Evolutionary conservation across 2,797 vertebrate species (phyloP), one percentile per base, ranked within the genome.

Genomic region (Paedocypris micromegethes): DNA sequence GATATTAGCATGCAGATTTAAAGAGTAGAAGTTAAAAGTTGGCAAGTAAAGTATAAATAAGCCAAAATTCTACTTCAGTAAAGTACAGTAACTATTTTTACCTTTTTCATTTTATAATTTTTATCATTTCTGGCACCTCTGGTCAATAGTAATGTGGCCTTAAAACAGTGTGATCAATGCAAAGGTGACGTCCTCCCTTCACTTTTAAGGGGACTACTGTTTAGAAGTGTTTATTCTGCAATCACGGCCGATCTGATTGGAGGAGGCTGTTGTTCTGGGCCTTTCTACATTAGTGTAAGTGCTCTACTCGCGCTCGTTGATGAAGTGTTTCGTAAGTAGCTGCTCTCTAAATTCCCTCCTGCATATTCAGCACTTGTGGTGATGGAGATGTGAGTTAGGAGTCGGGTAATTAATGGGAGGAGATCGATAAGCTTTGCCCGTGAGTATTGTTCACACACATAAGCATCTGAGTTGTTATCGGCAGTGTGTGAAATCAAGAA

Each of bases 281-380:
- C 23, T 80, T 82, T 77, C 67, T 54, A 63, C 77, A 84, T 85
- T 84, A 77, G 74, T 71, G 72, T 84, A 87, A 85, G 86, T 83
- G 23, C 23, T 23, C 23, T 23, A 83, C 82, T 70, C 53, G 76
- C 71, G 80, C 73, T 79, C 80, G 81, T 79, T 86, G 81, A 86
- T 84, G 83, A 84, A 87, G 78, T 83, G 84, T 80, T 82, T 72
- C 79, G 67, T 86, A 82, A 87, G 82, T 81, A 85, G 81, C 81
- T 74, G 80, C 75, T 79, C 79, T 78, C 72, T 75, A 66, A 71
- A 74, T 76, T 78, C 80, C 64, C 70, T 77, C 78, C 72, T 80
- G 77, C 80, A 79, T 86, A 80, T 85, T 86, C 83, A 85, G 86
- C 83, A 84, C 75, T 86, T 86, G 66, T 51, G 76, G 78, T 79